A percentile compares a stretch with the other conserved stretches of the same genome.
Conservation (phyloP, 2,113 vertebrate species). For the Cephalopholis sonnerati region DNA sequence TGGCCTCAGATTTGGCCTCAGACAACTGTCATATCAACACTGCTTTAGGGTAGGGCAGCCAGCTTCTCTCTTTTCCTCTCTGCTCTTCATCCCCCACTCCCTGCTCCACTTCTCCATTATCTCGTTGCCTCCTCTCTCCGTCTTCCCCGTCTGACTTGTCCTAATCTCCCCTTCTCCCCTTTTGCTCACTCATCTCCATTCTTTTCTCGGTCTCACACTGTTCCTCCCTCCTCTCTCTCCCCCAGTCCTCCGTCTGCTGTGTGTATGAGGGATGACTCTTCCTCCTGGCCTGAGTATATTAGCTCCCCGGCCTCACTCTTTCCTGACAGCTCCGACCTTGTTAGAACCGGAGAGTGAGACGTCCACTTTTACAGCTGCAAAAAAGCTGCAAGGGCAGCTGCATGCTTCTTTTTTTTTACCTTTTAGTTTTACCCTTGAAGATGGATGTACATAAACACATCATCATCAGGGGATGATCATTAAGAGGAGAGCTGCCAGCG, state of each 20-base stretch:
- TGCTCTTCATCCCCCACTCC: slow-evolving; percentile 29
- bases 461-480: slow-evolving; percentile 63
- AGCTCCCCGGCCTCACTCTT: slow-evolving; percentile 70
- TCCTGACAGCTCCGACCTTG: slow-evolving; percentile 81
- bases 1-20: slow-evolving; percentile 72
- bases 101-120: slow-evolving; percentile 67
- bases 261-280: slow-evolving; percentile 75
- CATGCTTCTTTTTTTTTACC: slow-evolving; percentile 48
- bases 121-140: slow-evolving; percentile 46
- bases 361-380: slow-evolving; percentile 69
- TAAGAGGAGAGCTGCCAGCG: slow-evolving; percentile 48
- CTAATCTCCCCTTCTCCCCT: slow-evolving; percentile 56
- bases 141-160: slow-evolving; percentile 52
- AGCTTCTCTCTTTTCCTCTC: slow-evolving; percentile 41
- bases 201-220: slow-evolving; percentile 48
- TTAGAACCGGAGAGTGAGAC: slow-evolving; percentile 79
- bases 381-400: slow-evolving; percentile 60
- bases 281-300: slow-evolving; percentile 73
- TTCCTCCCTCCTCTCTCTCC: slow-evolving; percentile 41
- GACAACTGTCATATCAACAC: slow-evolving; percentile 69
- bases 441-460: slow-evolving; percentile 72
- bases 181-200: slow-evolving; percentile 53
- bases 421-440: slow-evolving; percentile 70
- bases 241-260: slow-evolving; percentile 42
- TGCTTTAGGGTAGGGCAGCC: slow-evolving; percentile 64